Evolutionary conservation across 2,888 invertebrate genomes (phyloP).

Genomic region (Acanthosepion lycidas): DNA sequence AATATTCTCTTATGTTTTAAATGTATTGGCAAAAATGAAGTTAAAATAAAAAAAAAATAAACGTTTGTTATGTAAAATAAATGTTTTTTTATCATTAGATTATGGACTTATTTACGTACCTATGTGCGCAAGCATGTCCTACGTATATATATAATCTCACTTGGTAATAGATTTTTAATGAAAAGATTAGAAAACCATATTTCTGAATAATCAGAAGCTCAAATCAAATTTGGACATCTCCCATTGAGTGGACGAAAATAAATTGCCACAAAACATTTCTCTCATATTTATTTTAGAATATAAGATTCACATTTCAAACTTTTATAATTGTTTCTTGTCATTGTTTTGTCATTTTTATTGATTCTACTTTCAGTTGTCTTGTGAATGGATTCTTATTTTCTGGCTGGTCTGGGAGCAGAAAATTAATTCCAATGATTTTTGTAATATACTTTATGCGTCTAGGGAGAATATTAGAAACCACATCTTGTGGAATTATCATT

Average conservation of each 20-base stretch:
- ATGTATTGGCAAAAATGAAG: too few relatives aligned
- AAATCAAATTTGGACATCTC: neutral
- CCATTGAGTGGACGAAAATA: neutral
- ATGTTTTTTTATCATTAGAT: too few relatives aligned
- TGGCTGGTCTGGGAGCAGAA: neutral
- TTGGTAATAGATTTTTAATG: neutral
- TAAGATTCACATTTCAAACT: neutral
- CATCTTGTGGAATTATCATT: too few relatives aligned
- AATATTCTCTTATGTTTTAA: too few relatives aligned
- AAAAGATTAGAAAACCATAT: slow-evolving; percentile 21
- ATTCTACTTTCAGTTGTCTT: neutral
- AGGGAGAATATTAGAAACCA: too few relatives aligned
- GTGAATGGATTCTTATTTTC: neutral
- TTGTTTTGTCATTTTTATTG: neutral
- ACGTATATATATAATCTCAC: too few relatives aligned
- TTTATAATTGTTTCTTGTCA: neutral
- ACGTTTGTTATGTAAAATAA: too few relatives aligned
- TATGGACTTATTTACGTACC: too few relatives aligned
- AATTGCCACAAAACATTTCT: neutral
- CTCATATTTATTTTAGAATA: neutral
- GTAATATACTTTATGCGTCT: neutral
- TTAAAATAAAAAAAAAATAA: too few relatives aligned
- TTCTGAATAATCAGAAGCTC: neutral
- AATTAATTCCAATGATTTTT: neutral
- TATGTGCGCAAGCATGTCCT: too few relatives aligned